Evolutionary conservation across 2,113 vertebrate genomes (phyloP), one percentile per base, ranked within the genome.

Genomic region (Rhadina sibilatrix): DNA sequence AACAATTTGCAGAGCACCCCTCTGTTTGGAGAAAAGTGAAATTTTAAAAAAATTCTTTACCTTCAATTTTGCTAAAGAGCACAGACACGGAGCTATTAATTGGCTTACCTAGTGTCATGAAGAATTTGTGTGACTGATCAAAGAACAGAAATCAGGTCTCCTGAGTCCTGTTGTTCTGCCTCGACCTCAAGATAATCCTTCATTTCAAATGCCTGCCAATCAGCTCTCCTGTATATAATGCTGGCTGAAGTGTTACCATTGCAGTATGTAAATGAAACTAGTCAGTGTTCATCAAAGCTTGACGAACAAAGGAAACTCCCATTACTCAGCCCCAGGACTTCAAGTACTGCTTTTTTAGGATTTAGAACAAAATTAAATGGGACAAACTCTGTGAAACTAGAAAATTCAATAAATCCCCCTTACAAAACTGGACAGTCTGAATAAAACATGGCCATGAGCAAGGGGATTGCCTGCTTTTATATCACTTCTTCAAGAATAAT

Each of bases 101-200:
- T 91, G 69, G 46, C 38, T 79, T 72, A 22, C 37, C 10, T 30
- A 33, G 50, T 53, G 57, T 69, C 65, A 35, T 10, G 30, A 24
- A 40, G 31, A 52, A 33, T 76, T 95, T 76, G 49, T 83, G 87
- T 69, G 53, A 68, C 61, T 87, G 77, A 96, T 68, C 49, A 83
- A 93, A 95, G 84, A 59, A 93, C 12, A 65, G 74, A 93, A 93
- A 79, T 93, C 57, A 89, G 40, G n/a, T 89, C 94, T 83, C 66
- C 35, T 25, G 69, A 85, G 78, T 53, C 46, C 40, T 76, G 33
- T 44, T 79, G 46, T 77, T 85, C n/a, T 47, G 37, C 70, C 69
- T 93, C 15, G 2, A 42, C 84, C 66, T 47, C 31, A 53, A 79
- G 66, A 69, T 79, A 64, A 76, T 87, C 53, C 89, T 72, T 75